Conservation (phyloP, 1,140 invertebrate genomes). For the Listronotus bonariensis region DNA sequence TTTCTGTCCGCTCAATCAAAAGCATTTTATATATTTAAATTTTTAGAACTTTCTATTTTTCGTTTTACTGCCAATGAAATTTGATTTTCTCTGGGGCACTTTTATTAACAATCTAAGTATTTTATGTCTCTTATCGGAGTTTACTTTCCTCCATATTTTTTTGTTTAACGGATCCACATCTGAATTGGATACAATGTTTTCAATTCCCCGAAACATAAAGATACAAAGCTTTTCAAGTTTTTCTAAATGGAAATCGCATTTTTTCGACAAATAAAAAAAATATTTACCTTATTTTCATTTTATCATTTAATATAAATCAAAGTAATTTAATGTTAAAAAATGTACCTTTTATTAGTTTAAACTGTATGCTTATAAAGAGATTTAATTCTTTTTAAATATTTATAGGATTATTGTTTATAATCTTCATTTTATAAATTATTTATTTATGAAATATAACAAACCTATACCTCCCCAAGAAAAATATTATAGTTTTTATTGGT, state of each 20-base stretch:
- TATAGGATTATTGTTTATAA: no score
- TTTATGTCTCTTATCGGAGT: constrained; percentile 35
- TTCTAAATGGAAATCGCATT: constrained; percentile 23
- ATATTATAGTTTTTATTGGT: no score
- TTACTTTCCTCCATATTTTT: constrained; percentile 31
- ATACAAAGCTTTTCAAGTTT: constrained; percentile 21
- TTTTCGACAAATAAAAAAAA: constrained; percentile 8
- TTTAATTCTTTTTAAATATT: no score
- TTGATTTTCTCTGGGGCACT: constrained; percentile 26
- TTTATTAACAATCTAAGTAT: constrained; percentile 36
- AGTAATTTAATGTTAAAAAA: background rate
- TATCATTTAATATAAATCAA: constrained; percentile 5
- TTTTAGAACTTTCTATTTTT: constrained; percentile 37
- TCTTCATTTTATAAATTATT: no score
- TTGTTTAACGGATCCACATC: constrained; percentile 24
- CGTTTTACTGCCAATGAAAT: constrained; percentile 35
- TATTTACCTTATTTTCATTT: constrained; percentile 8
- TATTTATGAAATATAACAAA: no score
- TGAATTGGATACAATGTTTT: constrained; percentile 33
- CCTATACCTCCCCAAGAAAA: no score
- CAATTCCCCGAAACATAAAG: constrained; percentile 28
- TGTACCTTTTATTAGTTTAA: no score
- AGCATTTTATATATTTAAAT: constrained; percentile 39
- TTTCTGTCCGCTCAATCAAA: constrained; percentile 28
- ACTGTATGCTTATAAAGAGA: no score